Base-by-base conservation (phyloP, 1,140 invertebrate genomes). In the Anastatus disparis region DNA sequence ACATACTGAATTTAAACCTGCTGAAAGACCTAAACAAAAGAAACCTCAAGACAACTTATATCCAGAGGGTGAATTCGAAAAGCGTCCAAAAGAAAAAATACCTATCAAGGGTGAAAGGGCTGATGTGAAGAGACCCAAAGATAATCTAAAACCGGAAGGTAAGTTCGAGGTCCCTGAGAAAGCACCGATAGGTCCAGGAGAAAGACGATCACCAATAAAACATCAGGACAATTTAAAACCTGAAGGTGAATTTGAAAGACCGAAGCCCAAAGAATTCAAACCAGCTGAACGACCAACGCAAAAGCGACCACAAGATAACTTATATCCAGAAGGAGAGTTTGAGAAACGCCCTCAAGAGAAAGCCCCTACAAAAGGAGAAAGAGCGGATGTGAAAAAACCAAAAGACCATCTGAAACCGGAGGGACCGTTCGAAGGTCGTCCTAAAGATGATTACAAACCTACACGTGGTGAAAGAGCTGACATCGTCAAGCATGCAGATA, bases 261-360 rank as follows among this genome's bases (percentile, higher is more conserved):
- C 69, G 0, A 75, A 78, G 44, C 78, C 75, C 0, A 87, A 89
- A 71, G 89, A 90, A 77, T 91, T 87, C 72, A 84, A 80, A 67
- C 80, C 87, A 2, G 89, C 86, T 3, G 90, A 92, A 77, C 81
- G 90, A 71, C 87, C 87, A 17, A 88, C 90, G 70, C 86, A 91
- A 20, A 84, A 89, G 29, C 86, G 87, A 62, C 88, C 85, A 38
- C 87, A 87, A 71, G 91, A 92, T 70, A 92, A 92, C 77, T 81
- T 92, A 38, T 88, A 86, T 44, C 86, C 88, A 70, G 91, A 91
- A 81, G 91, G 93, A 8, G 88, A 82, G 59, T 82, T 85, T 35
- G 68, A 81, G 65, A 78, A 76, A 1, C 71, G 80, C 50, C 65
- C 82, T 72, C 81, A 86, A 20, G 84, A 88, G 65, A 79, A 84